Base-by-base conservation (phyloP, 30 jellyfish, hydroid and myxozoan species). In the Euphysa ruthae region DNA sequence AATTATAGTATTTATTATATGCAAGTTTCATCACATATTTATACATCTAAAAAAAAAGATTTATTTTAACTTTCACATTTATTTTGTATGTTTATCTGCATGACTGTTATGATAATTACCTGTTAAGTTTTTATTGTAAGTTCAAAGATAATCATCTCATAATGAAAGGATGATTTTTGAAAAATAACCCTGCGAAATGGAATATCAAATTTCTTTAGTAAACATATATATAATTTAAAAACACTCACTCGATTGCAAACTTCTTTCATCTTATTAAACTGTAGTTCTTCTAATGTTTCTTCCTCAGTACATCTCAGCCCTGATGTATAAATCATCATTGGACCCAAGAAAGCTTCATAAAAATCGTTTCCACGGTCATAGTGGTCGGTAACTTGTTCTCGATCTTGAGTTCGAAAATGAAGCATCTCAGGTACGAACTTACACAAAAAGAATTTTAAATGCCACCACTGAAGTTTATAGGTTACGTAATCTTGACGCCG, bases 281-380 rank as follows among this genome's bases (percentile, higher is more conserved):
- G 95, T 93, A 84, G 76, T 27, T 84, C 91, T 65, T 84, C 95
- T 24, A 84, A 75, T 32, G 84, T 29, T 58, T 77, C 87, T 52
- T 63, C 34, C 20, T 71, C 75, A 33, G 42, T 71, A 28, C 65
- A 35, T 75, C 26, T 65, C 14, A 84, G 69, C 5, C 93, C 95
- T 49, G 93, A 70, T 8, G 95, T 84, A 66, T 84, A 84, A 24
- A 77, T 68, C 95, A 84, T 84, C 55, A 61, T 69, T 2, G 81
- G 83, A 7, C 95, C 95, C 15, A 84, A 64, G 49, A 84, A 84
- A 43, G 77, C 66, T 42, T 72, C 81, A 79, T 84, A 84, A 69
- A 84, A 84, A 44, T 84, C 95, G 31, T 84, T 77, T n/a, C 95
- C 95, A 21, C 95, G 89, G 75, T 84, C 85, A 73, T 84, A 84